phyloP scores from a whole-genome alignment of 2,113 vertebrate genomes.

The Rhynchopsitta pachyrhyncha region DNA sequence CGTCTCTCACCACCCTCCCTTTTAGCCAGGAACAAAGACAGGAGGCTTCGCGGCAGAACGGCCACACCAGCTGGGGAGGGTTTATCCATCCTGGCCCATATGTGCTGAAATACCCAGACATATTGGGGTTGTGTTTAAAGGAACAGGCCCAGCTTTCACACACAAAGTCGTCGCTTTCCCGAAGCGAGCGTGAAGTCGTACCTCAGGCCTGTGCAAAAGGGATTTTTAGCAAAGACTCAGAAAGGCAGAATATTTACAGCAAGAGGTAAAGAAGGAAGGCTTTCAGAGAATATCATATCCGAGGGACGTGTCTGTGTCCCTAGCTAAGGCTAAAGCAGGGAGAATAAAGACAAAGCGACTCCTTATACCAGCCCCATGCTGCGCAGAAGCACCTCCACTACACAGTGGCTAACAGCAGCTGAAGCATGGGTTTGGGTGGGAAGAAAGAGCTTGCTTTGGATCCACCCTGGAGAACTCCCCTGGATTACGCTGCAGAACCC shows the following conservation, averaged over 20 bases:
- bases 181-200: neutral
- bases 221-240: neutral
- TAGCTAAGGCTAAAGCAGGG: neutral
- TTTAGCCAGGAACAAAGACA: slow-evolving; percentile 49
- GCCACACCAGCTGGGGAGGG: slow-evolving; percentile 60
- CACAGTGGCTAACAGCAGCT: fast-evolving
- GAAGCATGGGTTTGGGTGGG: neutral
- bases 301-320: neutral
- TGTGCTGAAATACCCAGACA: slow-evolving; percentile 70
- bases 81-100: slow-evolving; percentile 48
- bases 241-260: neutral
- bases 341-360: neutral
- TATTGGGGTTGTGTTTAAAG: slow-evolving; percentile 63
- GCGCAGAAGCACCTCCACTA: neutral
- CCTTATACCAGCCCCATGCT: neutral
- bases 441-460: neutral
- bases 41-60: slow-evolving; percentile 39
- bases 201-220: neutral
- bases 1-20: slow-evolving; percentile 68
- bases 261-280: neutral
- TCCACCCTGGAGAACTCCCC: neutral
- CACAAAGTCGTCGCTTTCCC: neutral
- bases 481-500: neutral
- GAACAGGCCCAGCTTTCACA: neutral
- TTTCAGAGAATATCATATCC: neutral